Conservation (phyloP, 2,113 vertebrate genomes). For the Uria lomvia region DNA sequence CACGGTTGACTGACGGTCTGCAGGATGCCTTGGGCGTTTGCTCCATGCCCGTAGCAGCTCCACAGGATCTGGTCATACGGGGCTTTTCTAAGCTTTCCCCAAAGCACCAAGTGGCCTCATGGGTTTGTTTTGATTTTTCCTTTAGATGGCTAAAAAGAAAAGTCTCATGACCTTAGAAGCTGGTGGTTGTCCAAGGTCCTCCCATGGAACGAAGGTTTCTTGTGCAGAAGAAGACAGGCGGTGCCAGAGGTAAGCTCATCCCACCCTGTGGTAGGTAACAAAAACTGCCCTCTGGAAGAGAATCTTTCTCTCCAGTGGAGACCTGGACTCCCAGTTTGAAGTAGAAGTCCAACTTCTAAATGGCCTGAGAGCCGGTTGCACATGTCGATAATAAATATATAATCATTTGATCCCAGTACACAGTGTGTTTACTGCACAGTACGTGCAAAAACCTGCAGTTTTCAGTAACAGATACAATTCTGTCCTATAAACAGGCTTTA, state of each 20-base stretch:
- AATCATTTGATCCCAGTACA: background rate
- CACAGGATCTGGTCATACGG: background rate
- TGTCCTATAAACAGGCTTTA: background rate
- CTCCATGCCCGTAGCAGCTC: background rate
- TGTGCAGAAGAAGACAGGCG: background rate
- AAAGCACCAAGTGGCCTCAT: background rate
- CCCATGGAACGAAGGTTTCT: background rate
- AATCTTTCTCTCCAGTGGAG: background rate
- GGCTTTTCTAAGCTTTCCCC: background rate
- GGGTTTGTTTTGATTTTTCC: background rate
- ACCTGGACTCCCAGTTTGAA: background rate
- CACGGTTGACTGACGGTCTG: accelerated
- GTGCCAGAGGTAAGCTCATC: background rate
- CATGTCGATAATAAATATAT: background rate
- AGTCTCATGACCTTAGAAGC: background rate
- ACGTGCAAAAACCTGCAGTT: background rate
- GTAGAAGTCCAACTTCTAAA: background rate
- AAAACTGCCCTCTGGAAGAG: background rate
- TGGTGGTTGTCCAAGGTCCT: background rate
- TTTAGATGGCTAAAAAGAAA: background rate
- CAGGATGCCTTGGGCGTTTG: background rate
- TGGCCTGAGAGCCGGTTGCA: background rate
- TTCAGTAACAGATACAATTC: background rate
- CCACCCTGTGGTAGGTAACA: background rate
- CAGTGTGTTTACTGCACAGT: background rate